Percentiles rank a stretch among this genome's conserved stretches.
These are phyloP conservation scores for Pungitius pungitius DNA, from an alignment of 2,113 vertebrate genomes.

Conservation along the genomic window DNA sequence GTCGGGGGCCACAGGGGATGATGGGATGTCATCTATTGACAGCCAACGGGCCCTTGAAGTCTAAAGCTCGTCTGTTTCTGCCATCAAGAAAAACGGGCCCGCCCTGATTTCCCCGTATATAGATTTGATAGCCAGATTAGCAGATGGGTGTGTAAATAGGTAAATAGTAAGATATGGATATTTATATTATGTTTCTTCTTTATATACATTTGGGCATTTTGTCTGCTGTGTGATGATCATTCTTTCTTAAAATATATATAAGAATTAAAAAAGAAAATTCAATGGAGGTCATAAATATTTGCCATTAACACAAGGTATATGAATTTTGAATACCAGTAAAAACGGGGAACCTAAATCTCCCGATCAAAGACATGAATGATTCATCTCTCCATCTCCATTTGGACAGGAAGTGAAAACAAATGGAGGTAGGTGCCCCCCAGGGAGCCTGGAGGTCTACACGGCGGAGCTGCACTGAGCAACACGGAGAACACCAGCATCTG, in stretches of 20 bases:
- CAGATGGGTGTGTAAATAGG: constrained; percentile 4
- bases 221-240: too few species aligned
- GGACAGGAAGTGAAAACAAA: constrained; percentile 73
- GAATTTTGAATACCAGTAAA: constrained; percentile 52
- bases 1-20: constrained; percentile 79
- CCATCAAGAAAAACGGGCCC: constrained; percentile 82
- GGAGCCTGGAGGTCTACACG: constrained; percentile 51
- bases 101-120: constrained; percentile 22
- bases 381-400: constrained; percentile 63
- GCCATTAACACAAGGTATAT: constrained; percentile 16
- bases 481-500: constrained; percentile 58
- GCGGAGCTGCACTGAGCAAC: constrained; percentile 56
- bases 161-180: constrained; percentile 5
- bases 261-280: constrained; percentile 8
- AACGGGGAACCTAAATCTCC: constrained; percentile 28
- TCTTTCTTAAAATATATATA: not conserved
- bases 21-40: constrained; percentile 84
- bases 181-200: too few species aligned
- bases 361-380: constrained; percentile 66
- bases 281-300: constrained; percentile 5
- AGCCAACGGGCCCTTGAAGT: constrained; percentile 76
- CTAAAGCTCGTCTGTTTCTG: constrained; percentile 86
- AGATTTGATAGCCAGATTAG: constrained; percentile 36
- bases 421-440: constrained; percentile 45
- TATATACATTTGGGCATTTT: too few species aligned